Evolutionary conservation across 30 jellyfish, hydroid and myxozoan species (phyloP).

Genomic region (Cassiopea xamachana): DNA sequence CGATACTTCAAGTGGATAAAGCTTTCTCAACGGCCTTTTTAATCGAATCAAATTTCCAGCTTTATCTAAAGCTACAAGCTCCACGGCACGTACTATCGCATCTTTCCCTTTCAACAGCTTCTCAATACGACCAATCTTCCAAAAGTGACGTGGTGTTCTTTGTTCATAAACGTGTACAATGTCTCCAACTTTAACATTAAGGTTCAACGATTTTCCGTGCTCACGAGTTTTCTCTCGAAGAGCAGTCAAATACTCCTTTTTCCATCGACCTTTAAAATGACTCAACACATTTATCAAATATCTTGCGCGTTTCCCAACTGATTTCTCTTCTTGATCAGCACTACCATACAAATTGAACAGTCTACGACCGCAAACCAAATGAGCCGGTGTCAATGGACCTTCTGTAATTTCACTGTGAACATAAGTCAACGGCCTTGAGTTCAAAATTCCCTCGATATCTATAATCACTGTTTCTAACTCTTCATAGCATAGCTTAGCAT

Average conservation of each 20-base stretch:
- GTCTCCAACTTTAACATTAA: background rate
- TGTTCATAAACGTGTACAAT: background rate
- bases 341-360: background rate
- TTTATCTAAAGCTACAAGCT: too few species aligned
- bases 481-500: background rate
- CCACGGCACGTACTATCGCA: too few species aligned
- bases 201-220: background rate
- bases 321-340: background rate
- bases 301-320: background rate
- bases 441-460: slow-evolving; percentile 3
- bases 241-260: slow-evolving; percentile 15
- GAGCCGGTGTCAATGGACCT: background rate
- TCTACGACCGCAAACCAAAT: slow-evolving; percentile 9
- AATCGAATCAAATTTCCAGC: too few species aligned
- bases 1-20: background rate
- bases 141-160: background rate
- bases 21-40: background rate
- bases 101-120: too few species aligned
- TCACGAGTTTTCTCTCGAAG: background rate
- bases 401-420: background rate
- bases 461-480: slow-evolving; percentile 20
- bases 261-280: background rate
- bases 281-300: background rate
- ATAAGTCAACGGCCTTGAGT: slow-evolving; percentile 1
- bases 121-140: background rate